Percentiles rank a stretch among this genome's conserved stretches.
phyloP scores from a whole-genome alignment of 2,113 vertebrate genomes.

The Strix aluco region DNA sequence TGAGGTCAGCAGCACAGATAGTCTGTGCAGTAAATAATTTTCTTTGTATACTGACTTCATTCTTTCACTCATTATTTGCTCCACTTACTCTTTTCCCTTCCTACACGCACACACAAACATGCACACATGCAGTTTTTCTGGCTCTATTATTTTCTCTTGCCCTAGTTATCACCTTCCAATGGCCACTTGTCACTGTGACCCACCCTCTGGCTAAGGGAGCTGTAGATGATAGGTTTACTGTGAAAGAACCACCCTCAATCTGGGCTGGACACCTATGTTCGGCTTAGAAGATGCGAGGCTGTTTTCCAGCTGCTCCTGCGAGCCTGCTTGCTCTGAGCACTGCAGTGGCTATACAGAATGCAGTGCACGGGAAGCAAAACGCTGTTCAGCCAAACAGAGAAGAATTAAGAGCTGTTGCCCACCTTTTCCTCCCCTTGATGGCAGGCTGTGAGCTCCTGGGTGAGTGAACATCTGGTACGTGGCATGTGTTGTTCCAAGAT shows the following conservation, averaged over 20 bases:
- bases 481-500: not conserved
- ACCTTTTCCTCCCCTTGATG: not conserved
- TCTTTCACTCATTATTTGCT: conserved; percentile 58
- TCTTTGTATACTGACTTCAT: conserved; percentile 31
- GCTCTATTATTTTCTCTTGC: not conserved
- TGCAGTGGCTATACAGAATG: conserved; percentile 23
- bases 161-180: not conserved
- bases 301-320: not conserved
- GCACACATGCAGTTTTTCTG: not conserved
- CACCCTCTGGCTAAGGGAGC: not conserved
- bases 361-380: not conserved
- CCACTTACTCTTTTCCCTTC: conserved; percentile 36
- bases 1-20: conserved; percentile 1
- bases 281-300: not conserved
- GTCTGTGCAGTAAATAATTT: conserved; percentile 35
- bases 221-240: not conserved
- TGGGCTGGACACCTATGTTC: not conserved
- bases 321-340: conserved; percentile 1
- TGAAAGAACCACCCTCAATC: not conserved
- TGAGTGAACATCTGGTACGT: not conserved
- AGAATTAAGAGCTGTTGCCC: not conserved
- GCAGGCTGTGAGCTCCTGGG: not conserved
- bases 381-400: not conserved
- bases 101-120: not conserved
- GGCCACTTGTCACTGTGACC: not conserved